Conservation (phyloP, 1,140 invertebrate genomes). For the Tetragonula clypearis region DNA sequence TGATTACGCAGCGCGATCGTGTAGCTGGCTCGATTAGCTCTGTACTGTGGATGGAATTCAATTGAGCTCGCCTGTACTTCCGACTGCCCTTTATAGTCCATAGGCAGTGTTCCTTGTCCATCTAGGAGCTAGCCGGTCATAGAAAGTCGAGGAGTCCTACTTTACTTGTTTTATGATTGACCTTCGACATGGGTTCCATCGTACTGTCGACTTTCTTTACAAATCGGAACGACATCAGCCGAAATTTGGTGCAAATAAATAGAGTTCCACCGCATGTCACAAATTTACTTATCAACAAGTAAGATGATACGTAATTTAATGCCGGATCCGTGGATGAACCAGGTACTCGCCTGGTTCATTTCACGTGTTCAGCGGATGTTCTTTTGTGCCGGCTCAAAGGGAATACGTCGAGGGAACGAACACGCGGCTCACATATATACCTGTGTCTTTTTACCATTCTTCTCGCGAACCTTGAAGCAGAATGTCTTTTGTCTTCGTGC, state of each 20-base stretch:
- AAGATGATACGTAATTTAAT: not conserved
- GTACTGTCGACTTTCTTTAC: no score
- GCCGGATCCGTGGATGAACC: not conserved
- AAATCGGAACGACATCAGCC: no score
- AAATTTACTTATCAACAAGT: not conserved
- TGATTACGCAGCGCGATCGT: no score
- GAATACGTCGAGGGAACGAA: conserved; percentile 44
- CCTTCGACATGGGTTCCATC: no score
- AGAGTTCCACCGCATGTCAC: not conserved
- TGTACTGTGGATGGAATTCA: no score
- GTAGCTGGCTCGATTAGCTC: no score
- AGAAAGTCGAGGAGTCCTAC: no score
- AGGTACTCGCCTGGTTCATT: conserved; percentile 40
- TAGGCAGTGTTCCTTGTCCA: no score
- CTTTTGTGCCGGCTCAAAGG: conserved; percentile 57
- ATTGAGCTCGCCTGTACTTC: no score
- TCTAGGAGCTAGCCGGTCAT: no score
- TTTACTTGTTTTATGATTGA: no score
- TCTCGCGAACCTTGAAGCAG: conserved; percentile 44
- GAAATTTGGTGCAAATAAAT: not conserved
- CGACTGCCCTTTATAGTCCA: no score
- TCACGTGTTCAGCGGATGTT: conserved; percentile 17
- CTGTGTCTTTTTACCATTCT: conserved; percentile 54
- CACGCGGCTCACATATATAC: conserved; percentile 2
- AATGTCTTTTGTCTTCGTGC: conserved; percentile 55